Evolutionary conservation across 2,888 invertebrate species (phyloP), one percentile per base, ranked within the genome.

Genomic region (Pristionchus japonicus): DNA sequence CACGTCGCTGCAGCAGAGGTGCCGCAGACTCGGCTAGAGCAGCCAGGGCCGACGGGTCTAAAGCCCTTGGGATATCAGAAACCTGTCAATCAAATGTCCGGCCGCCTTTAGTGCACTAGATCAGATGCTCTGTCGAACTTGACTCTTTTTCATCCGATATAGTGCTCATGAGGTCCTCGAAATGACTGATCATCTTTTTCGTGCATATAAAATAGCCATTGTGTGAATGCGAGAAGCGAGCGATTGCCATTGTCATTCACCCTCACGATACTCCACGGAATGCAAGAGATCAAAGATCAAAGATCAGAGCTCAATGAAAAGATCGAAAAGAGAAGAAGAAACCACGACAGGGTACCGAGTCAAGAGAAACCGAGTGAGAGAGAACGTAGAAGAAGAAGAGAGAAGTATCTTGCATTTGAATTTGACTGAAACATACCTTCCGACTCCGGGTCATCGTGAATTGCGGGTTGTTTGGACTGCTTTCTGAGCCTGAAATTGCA

Each of bases 381-480:
- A 37, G 74, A 74, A 57, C 7, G 57, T 57, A 57, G 27, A 47
- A 47, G 77, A 77, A 47, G 43, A 47, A 27, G 13, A 27, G n/a
- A 47, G 49, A 27, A 40, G 47, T 77, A n/a, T n/a, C n/a, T n/a
- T n/a, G n/a, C n/a, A 67, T 20, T 17, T 9, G 34, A 23, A 34
- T 37, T 37, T 70, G 34, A 34, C 34, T 34, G 43, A 67, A 37
- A 70, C 20, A 52, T 89, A 83, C 88, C 90, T 89, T 89, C 90
- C 15, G 89, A 90, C 27, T 88, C 89, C 70, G 89, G 90, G 88
- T 91, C 91, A 15, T 92, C 92, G 37, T 90, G 89, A 27, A 89
- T 87, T 27, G 90, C 90, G 1, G 92, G 91, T 57, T 89, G 90
- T 87, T 91, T 92, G 0, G 93, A 93, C 43, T 90, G 91, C 82